Evolutionary conservation across 64 coral and sea anemone genomes (phyloP).

Genomic region (Dendrophyllia cribrosa): DNA sequence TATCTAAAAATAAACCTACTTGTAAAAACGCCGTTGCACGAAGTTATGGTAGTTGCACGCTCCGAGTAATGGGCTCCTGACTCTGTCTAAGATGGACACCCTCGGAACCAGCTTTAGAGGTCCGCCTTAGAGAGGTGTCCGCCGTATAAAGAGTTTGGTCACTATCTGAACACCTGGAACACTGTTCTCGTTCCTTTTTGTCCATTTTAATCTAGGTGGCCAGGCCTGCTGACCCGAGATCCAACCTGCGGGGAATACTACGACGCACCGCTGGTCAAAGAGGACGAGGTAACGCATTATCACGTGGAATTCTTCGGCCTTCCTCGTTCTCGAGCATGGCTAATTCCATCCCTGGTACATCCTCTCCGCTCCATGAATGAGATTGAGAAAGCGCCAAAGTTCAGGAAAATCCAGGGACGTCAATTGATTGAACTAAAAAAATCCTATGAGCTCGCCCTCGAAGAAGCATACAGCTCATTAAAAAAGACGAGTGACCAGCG

Average conservation of each 20-base stretch:
- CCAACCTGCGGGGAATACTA: slow-evolving; percentile 91
- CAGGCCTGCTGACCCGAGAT: slow-evolving; percentile 85
- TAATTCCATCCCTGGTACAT: slow-evolving; percentile 71
- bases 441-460: slow-evolving; percentile 74
- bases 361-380: slow-evolving; percentile 78
- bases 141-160: too few species aligned
- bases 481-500: slow-evolving; percentile 27
- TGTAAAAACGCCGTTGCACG: too few species aligned
- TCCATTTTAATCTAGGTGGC: slow-evolving; percentile 64
- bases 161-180: too few species aligned
- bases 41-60: too few species aligned
- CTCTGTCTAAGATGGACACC: too few species aligned
- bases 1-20: too few species aligned
- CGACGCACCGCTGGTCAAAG: slow-evolving; percentile 80
- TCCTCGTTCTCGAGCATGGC: slow-evolving; percentile 87
- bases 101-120: too few species aligned
- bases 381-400: slow-evolving; percentile 66
- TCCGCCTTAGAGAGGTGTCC: too few species aligned
- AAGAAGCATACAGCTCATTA: slow-evolving; percentile 66
- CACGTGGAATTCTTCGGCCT: slow-evolving; percentile 89
- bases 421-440: slow-evolving; percentile 64
- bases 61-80: too few species aligned
- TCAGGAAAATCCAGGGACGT: slow-evolving; percentile 64
- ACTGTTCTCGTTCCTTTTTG: background rate
- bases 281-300: slow-evolving; percentile 87